Base-by-base conservation (phyloP, 2,113 vertebrate genomes). In the Crotalus horridus region DNA sequence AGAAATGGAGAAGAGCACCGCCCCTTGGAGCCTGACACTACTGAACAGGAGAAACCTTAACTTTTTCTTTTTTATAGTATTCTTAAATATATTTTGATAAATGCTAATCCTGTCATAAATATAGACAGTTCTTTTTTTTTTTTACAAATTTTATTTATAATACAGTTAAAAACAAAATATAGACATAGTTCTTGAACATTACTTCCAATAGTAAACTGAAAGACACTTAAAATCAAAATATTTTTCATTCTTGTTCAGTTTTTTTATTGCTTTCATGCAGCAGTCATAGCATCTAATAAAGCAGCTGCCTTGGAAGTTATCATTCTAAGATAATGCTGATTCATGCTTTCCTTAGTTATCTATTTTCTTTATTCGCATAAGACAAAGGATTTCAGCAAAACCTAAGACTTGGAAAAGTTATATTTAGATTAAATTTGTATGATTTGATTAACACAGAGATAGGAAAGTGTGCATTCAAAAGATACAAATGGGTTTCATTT, bases 381-480 rank as follows among this genome's bases (percentile, higher is more conserved):
- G 59, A 74, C 88, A 55, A 91, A 85, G n/a, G 11, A 51, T 59
- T 51, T 24, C 24, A 91, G 43, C 43, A 15, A 56, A 92, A 39
- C 3, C 24, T 29, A 33, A 81, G 56, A 6, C 29, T 81, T 53
- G 0, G 1, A 11, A n/a, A 59, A 17, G 15, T 54, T 10, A 87
- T 2, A 13, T 86, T 9, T 0, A 4, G 53, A 0, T 1, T 58
- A 43, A 87, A 39, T 43, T 9, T 89, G 23, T 81, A 95, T 24
- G 9, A 21, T n/a, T 20, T 92, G 92, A 51, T 91, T 26, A 46
- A 15, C 81, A 56, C 26, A 39, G 17, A 91, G 55, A 48, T 92
- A 54, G 48, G 53, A 11, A 17, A 7, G 1, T 74, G 0, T 23
- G 0, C 58, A 88, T 56, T 64, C 7, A 53, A 17, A 0, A 0